A percentile compares a stretch with the other conserved stretches of the same genome.
phyloP scores from a whole-genome alignment of 2,113 vertebrate species.

The Hemichromis elongatus region DNA sequence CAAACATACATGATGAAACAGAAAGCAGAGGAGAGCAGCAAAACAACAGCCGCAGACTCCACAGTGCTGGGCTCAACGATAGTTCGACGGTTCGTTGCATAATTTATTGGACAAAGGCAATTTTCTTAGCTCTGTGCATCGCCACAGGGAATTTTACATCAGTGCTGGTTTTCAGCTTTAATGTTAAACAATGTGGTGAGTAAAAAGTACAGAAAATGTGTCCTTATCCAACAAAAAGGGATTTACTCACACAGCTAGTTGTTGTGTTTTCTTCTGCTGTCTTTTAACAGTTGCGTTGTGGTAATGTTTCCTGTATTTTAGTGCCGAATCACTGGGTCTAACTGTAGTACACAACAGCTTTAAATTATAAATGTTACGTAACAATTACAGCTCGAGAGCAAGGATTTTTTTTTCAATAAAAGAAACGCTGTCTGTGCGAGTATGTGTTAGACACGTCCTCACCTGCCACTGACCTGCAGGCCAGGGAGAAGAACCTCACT shows the following conservation, averaged over 20 bases:
- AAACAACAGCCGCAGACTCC: background rate
- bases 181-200: background rate
- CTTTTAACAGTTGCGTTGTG: background rate
- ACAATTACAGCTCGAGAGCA: background rate
- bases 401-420: background rate
- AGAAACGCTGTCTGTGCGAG: background rate
- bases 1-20: background rate
- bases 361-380: background rate
- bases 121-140: background rate
- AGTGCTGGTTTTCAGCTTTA: background rate
- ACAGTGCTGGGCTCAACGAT: no score
- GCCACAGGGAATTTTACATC: background rate
- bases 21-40: background rate
- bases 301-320: background rate
- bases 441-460: slow-evolving; percentile 7
- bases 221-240: background rate
- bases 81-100: no score
- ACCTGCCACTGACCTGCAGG: slow-evolving; percentile 60
- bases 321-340: background rate
- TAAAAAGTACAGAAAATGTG: background rate
- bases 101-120: background rate
- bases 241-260: background rate
- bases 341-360: background rate
- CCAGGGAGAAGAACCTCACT: slow-evolving; percentile 76
- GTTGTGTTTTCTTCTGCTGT: background rate